phyloP scores from a whole-genome alignment of 35 echinoderm and acorn worm species.

The Chiridota heheva region DNA sequence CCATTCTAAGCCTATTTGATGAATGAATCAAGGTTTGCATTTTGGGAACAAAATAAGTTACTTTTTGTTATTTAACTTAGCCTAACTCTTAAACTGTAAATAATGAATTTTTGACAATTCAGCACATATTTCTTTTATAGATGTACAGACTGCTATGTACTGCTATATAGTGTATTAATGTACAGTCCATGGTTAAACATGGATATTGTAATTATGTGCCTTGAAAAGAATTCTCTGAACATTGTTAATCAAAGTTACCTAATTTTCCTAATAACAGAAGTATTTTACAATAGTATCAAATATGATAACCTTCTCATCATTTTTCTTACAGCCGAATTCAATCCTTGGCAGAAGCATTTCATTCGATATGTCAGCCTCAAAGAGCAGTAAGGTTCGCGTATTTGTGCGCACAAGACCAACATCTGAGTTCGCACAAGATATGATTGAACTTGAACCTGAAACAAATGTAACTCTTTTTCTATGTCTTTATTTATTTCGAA shows the following conservation, averaged over 20 bases:
- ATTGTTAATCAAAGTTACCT: no score
- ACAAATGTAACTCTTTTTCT: slow-evolving; percentile 51
- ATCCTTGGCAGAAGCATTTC: slow-evolving; percentile 33
- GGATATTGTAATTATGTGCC: no score
- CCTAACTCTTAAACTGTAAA: not conserved
- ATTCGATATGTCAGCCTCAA: slow-evolving; percentile 57
- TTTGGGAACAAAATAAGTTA: not conserved
- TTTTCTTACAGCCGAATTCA: slow-evolving; percentile 14
- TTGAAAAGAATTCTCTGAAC: no score
- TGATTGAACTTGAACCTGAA: slow-evolving; percentile 79
- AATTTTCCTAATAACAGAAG: no score
- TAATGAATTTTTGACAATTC: not conserved
- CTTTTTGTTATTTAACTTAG: not conserved
- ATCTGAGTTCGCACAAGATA: slow-evolving; percentile 93
- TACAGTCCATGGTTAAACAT: no score
- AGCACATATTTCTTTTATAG: not conserved
- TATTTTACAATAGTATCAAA: no score
- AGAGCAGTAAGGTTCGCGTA: slow-evolving; percentile 87
- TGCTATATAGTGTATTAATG: no score
- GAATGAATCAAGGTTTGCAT: not conserved
- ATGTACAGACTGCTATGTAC: no score
- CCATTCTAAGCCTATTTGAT: not conserved
- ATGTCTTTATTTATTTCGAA: no score
- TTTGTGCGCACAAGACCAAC: slow-evolving; percentile 94
- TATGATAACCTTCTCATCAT: slow-evolving; percentile 4